These are phyloP conservation scores for Centroberyx gerrardi DNA, from an alignment of 2,797 vertebrate species.

Conservation along the genomic window DNA sequence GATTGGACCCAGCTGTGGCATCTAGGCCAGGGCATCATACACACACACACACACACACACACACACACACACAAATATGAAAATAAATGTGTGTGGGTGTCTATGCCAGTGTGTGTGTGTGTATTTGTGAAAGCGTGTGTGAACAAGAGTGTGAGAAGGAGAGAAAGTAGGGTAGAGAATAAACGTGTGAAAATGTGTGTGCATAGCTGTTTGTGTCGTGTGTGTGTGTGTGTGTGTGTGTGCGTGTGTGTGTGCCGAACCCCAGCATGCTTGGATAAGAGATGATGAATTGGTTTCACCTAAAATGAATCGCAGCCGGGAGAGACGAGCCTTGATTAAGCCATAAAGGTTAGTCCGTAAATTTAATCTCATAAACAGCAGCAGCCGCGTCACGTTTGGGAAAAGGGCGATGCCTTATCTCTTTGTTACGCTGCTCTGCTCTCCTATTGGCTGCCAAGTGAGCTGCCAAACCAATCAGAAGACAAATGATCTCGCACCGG, in stretches of 20 bases:
- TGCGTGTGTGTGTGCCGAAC: no score
- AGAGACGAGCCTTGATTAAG: slow-evolving; percentile 6
- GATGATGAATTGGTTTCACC: not conserved
- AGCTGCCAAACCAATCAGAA: slow-evolving; percentile 39
- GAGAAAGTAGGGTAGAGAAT: no score
- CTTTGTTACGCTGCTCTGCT: not conserved
- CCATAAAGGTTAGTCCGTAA: not conserved
- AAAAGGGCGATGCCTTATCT: slow-evolving; percentile 16
- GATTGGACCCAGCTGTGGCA: slow-evolving; percentile 65
- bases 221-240: no score
- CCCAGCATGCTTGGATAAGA: not conserved
- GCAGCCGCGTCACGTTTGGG: slow-evolving; percentile 4
- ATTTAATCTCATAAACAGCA: slow-evolving; percentile 14
- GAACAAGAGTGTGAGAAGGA: no score
- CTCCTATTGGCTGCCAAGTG: slow-evolving; percentile 17
- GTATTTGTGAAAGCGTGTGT: no score
- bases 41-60: slow-evolving; percentile 16
- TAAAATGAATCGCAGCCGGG: slow-evolving; percentile 4
- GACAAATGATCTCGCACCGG: slow-evolving; percentile 32
- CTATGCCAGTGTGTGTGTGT: no score
- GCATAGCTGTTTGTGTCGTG: no score
- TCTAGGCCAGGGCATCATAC: not conserved
- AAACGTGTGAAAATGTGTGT: no score
- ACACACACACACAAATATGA: slow-evolving; percentile 19
- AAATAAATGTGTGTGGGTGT: not conserved